Base-by-base conservation (phyloP, 2,797 vertebrate genomes). In the Tinamus major region DNA sequence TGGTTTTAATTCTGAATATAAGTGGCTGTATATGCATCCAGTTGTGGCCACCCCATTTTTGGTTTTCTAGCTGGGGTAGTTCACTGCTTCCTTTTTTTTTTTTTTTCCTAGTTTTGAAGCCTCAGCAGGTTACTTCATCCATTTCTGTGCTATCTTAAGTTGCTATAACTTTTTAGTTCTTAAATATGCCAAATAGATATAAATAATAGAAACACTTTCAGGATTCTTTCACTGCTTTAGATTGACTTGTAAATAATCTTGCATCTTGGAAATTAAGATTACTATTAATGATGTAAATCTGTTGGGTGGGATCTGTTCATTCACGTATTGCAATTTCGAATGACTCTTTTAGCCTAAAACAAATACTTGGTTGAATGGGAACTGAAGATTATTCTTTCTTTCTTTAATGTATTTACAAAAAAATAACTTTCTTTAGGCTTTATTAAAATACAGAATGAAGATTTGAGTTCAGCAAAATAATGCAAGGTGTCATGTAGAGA, bases 41-140 rank as follows among this genome's bases (percentile, higher is more conserved):
- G 0, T 65, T 80, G 39, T n/a, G 33, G 8, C 53, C 85, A 26
- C 76, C n/a, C 53, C 80, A 26, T 69, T 79, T 42, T 20, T 67
- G 37, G 17, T 77, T 85, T 87, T 87, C 63, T 79, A 24, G 6
- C 62, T 81, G 16, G 33, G 37, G 21, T 61, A 21, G 27, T 79
- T 92, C 49, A 8, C 79, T 82, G 21, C 44, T 39, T 68, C 9
- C 11, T 27, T 71, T 85, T 46, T 71, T 85, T 46, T 46, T 46
- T 46, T 46, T 46, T 87, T 91, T 87, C n/a, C 49, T 92, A 65
- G 49, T 56, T 91, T 77, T 91, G 78, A 89, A 92, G 72, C 35
- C 79, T 81, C 23, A 24, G 1, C 39, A 63, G 42, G 33, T n/a
- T 82, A 9, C 59, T 88, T 92, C 29, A 41, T 85, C 48, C 92